A percentile compares a stretch with the other conserved stretches of the same genome.
These are phyloP conservation scores for Fistularia tabacaria DNA, from an alignment of 2,797 vertebrate genomes.

Conservation along the genomic window DNA sequence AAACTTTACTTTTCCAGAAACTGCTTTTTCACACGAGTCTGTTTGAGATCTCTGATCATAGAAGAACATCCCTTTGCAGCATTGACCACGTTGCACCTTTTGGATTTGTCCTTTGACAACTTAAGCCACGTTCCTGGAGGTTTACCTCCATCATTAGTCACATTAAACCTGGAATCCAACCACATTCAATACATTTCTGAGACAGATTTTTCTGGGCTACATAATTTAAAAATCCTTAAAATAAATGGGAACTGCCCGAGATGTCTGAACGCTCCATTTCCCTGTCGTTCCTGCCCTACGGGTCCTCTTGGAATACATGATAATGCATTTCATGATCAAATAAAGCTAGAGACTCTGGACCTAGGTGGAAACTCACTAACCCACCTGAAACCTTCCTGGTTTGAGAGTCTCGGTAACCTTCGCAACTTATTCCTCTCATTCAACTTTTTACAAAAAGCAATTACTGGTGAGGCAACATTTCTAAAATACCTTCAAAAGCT, in stretches of 20 bases:
- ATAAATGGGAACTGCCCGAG: slow-evolving; percentile 93
- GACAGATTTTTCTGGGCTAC: slow-evolving; percentile 76
- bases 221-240: slow-evolving; percentile 74
- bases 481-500: slow-evolving; percentile 72
- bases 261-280: slow-evolving; percentile 84
- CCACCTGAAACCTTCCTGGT: slow-evolving; percentile 75
- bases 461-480: slow-evolving; percentile 72
- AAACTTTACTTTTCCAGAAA: slow-evolving; percentile 80
- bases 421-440: slow-evolving; percentile 78
- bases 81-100: slow-evolving; percentile 66
- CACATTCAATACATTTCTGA: slow-evolving; percentile 72
- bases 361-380: slow-evolving; percentile 86
- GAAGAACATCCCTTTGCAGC: slow-evolving; percentile 66
- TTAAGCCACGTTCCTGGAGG: slow-evolving; percentile 78
- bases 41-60: slow-evolving; percentile 69
- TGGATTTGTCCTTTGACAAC: slow-evolving; percentile 87
- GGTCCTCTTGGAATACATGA: slow-evolving; percentile 75
- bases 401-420: slow-evolving; percentile 73
- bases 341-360: slow-evolving; percentile 69
- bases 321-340: slow-evolving; percentile 77
- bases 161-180: slow-evolving; percentile 78
- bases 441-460: slow-evolving; percentile 77
- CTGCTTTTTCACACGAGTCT: slow-evolving; percentile 84
- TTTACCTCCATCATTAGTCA: slow-evolving; percentile 72
- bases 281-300: slow-evolving; percentile 81